phyloP scores from a whole-genome alignment of 2,113 vertebrate species.

The Phainopepla nitens region DNA sequence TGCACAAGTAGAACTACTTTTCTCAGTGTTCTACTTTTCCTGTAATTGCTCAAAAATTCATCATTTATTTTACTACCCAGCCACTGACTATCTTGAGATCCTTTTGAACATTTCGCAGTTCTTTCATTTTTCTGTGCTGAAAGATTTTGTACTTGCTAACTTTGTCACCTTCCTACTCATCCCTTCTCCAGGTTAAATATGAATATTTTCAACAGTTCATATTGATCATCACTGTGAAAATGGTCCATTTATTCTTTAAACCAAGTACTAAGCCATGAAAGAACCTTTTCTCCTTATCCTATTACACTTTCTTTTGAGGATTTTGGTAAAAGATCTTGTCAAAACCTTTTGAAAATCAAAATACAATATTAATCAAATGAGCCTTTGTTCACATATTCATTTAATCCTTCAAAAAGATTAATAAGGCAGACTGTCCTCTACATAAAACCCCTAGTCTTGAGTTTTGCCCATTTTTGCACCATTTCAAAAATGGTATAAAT shows the following conservation, averaged over 20 bases:
- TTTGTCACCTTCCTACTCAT: constrained; percentile 52
- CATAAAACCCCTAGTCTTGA: background rate
- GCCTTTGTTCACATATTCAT: background rate
- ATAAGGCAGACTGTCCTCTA: background rate
- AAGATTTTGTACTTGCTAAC: constrained; percentile 49
- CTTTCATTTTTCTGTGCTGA: constrained; percentile 36
- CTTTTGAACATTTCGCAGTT: constrained; percentile 3
- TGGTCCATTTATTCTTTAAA: constrained; percentile 22
- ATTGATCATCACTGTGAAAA: constrained; percentile 12
- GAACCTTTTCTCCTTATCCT: background rate
- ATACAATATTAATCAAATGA: background rate
- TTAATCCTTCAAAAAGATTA: background rate
- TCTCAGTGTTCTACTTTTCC: background rate
- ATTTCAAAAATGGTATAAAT: background rate
- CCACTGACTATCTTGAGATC: background rate
- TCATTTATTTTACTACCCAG: background rate
- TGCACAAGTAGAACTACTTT: background rate
- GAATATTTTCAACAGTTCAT: constrained; percentile 14
- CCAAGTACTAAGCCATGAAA: constrained; percentile 11
- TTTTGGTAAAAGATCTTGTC: background rate
- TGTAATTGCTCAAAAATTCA: background rate
- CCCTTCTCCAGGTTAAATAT: constrained; percentile 13
- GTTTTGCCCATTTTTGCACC: background rate
- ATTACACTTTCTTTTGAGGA: background rate
- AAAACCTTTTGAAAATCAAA: constrained; percentile 13